Evolutionary conservation across 2,797 vertebrate genomes (phyloP).

Genomic region (Hippoglossus hippoglossus): DNA sequence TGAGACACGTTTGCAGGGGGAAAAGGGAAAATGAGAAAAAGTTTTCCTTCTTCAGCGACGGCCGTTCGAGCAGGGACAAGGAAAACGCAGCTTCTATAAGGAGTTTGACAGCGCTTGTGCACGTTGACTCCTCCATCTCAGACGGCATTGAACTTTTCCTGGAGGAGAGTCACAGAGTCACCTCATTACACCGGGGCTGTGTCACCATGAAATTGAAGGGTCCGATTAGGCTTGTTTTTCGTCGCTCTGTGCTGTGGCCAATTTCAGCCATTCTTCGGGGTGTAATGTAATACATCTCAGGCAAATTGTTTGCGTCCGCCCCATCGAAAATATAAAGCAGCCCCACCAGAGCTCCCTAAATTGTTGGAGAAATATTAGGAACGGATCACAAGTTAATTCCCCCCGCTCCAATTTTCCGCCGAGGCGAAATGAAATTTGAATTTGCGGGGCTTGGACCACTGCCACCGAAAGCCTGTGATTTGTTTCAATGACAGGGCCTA

Average conservation of each 20-base stretch:
- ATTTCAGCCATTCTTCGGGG: conserved; percentile 73
- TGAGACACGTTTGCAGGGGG: neutral
- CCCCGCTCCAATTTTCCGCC: conserved; percentile 72
- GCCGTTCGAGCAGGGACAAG: conserved; percentile 21
- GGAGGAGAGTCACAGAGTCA: conserved; percentile 50
- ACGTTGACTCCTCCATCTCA: conserved; percentile 36
- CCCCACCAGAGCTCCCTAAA: conserved; percentile 65
- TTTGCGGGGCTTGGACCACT: conserved; percentile 68
- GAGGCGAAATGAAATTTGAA: conserved; percentile 77
- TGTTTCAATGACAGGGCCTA: conserved; percentile 78
- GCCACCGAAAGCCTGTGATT: conserved; percentile 74
- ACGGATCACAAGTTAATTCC: conserved; percentile 80
- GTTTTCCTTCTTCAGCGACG: neutral
- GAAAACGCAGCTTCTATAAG: conserved; percentile 30
- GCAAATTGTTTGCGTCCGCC: conserved; percentile 81
- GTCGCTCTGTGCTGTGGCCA: conserved; percentile 62
- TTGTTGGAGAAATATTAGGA: conserved; percentile 78
- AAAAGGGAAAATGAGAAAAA: neutral
- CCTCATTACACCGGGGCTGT: conserved; percentile 74
- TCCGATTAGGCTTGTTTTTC: conserved; percentile 79
- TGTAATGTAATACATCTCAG: conserved; percentile 80
- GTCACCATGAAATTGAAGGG: conserved; percentile 82
- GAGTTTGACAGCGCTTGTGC: conserved; percentile 34
- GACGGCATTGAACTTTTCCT: conserved; percentile 49
- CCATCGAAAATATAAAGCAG: conserved; percentile 70